Percentiles rank a stretch among this genome's conserved stretches.
Conservation (phyloP, 2,797 vertebrate genomes). For the Tenualosa ilisha region DNA sequence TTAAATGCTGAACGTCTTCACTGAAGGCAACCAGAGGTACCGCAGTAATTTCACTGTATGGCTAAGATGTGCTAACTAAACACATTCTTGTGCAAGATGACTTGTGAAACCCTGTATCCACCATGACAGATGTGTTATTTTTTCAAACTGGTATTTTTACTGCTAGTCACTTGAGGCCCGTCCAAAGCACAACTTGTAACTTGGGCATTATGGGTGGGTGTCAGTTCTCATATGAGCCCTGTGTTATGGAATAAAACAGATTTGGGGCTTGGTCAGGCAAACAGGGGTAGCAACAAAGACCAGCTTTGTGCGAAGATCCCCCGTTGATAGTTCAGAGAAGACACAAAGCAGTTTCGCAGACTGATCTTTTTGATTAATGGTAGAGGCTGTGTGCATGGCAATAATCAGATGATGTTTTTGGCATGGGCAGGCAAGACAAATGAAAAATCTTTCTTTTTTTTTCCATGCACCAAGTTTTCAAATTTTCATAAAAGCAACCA, state of each 20-base stretch:
- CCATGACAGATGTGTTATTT: constrained; percentile 20
- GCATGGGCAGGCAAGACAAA: constrained; percentile 34
- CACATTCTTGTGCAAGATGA: constrained; percentile 7
- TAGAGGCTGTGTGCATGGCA: constrained; percentile 45
- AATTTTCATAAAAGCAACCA: neutral
- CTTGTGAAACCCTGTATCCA: neutral
- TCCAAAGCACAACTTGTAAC: constrained; percentile 34
- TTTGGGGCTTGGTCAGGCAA: constrained; percentile 37
- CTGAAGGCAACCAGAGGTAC: constrained; percentile 6
- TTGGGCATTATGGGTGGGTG: constrained; percentile 28
- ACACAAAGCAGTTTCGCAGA: constrained; percentile 54
- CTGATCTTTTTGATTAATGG: constrained; percentile 42
- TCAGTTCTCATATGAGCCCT: constrained; percentile 24
- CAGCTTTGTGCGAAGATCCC: constrained; percentile 55
- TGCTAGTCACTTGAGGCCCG: constrained; percentile 28
- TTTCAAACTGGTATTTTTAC: constrained; percentile 14
- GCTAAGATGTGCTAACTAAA: constrained; percentile 17
- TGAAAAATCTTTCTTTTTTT: constrained; percentile 33
- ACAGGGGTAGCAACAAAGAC: constrained; percentile 50
- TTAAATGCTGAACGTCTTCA: neutral
- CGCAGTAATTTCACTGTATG: neutral
- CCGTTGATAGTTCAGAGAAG: constrained; percentile 41
- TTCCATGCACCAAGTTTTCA: neutral
- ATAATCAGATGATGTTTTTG: constrained; percentile 56
- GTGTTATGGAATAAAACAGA: constrained; percentile 21